Conservation (phyloP, 2,113 vertebrate genomes). For the Prinia subflava region DNA sequence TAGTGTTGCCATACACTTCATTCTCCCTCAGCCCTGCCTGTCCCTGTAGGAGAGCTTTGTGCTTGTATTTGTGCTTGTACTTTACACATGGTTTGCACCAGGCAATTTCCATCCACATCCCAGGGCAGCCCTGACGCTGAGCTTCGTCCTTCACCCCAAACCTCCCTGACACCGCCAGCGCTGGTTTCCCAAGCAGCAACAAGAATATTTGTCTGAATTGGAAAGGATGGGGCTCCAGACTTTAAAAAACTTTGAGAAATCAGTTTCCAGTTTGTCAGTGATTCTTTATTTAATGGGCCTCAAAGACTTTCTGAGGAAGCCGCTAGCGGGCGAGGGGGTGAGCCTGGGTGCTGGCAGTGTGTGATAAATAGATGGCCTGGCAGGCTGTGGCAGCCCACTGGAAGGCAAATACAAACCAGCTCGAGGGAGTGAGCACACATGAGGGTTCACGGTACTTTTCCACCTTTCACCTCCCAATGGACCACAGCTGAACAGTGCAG, state of each 20-base stretch:
- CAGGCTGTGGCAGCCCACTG: neutral
- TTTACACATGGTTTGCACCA: neutral
- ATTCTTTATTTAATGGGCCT: neutral
- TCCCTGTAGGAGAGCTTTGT: neutral
- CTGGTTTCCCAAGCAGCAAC: neutral
- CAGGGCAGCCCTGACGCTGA: neutral
- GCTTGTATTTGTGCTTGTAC: neutral
- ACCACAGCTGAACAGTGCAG: neutral
- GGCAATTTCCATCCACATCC: neutral
- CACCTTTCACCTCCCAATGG: neutral
- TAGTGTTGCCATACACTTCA: neutral
- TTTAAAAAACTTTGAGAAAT: neutral
- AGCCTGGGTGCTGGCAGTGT: neutral
- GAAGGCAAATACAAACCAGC: neutral
- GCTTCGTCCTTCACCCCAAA: neutral
- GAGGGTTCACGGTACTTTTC: neutral
- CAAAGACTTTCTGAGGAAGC: neutral
- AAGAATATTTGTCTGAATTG: neutral
- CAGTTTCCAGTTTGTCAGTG: neutral
- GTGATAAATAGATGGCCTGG: neutral
- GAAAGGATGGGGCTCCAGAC: neutral
- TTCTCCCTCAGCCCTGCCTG: neutral
- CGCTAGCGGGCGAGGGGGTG: neutral
- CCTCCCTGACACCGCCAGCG: accelerated
- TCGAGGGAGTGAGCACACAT: accelerated